Base-by-base conservation (phyloP, 2,797 vertebrate species). In the Lindbergichthys nudifrons region DNA sequence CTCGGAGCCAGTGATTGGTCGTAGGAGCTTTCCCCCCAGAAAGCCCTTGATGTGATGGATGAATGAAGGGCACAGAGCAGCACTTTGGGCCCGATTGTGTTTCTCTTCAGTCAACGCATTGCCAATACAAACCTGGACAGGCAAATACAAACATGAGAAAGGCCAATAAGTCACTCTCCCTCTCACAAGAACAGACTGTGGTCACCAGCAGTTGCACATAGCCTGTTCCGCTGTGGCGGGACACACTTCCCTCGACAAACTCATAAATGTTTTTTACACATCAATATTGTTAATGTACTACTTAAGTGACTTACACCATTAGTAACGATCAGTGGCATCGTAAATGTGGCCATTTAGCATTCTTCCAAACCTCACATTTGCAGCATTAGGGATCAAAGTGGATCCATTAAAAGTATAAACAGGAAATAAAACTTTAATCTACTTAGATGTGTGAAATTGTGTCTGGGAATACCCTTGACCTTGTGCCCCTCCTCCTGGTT, bases 11-110 rank as follows among this genome's bases (percentile, higher is more conserved):
- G 83, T 88, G 82, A 90, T 87, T 87, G 83, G 80, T 79, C 42
- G 68, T 76, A 68, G 72, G 83, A 88, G 79, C 84, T 76, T 67
- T 83, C 82, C 26, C 53, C 85, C 89, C 70, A 81, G 75, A 89
- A 82, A 88, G 78, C 78, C 84, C 89, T 87, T 86, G 87, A 92
- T 84, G 84, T 94, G 92, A 94, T 92, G 91, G 93, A 93, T 93
- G 91, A 90, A 90, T 78, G 84, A 81, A 86, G 78, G 73, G 73
- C 68, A 79, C 82, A 61, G 77, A 80, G 72, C 79, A 68, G 77
- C 83, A 80, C 84, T 90, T 83, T 68, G 78, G 80, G 79, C 73
- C 86, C 61, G 86, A 93, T 90, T 92, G 88, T 92, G 88, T 93
- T 94, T 93, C 87, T 88, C 86, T 77, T 92, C 82, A 85, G 86